Percentiles rank a stretch among this genome's conserved stretches.
Evolutionary conservation across 2,797 vertebrate species (phyloP).

Genomic region (Alexandromys oeconomus): DNA sequence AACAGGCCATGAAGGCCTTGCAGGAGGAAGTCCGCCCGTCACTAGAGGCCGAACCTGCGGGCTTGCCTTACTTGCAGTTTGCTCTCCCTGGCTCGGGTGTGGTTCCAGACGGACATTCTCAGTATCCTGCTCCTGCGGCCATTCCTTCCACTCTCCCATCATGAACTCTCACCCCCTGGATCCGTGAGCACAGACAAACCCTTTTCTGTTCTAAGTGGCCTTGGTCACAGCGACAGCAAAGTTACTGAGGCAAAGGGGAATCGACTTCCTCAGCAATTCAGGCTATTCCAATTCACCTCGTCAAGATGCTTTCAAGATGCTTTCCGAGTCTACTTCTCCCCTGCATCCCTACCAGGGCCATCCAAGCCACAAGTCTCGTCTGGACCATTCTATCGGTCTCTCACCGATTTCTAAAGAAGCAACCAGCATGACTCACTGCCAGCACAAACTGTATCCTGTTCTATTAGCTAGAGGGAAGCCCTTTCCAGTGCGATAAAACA

Average conservation of each 20-base stretch:
- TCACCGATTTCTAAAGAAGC: conserved; percentile 1
- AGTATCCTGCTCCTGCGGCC: neutral
- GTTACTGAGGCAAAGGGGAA: conserved; percentile 4
- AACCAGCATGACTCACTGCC: neutral
- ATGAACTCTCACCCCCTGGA: neutral
- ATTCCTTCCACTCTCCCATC: neutral
- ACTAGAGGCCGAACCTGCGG: neutral
- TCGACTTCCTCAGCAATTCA: conserved; percentile 23
- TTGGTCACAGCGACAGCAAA: neutral
- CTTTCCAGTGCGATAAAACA: neutral
- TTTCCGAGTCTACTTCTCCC: conserved; percentile 11
- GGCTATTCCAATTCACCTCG: neutral
- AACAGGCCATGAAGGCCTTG: neutral
- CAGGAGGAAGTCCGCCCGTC: neutral
- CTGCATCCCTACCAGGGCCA: neutral
- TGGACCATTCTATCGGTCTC: neutral
- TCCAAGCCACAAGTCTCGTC: neutral
- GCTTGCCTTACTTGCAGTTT: neutral
- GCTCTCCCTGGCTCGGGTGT: neutral
- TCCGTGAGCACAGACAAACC: neutral
- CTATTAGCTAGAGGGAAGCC: neutral
- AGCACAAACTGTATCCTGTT: neutral
- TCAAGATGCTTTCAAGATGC: neutral
- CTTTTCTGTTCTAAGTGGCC: neutral
- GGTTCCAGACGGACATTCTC: neutral